Conservation (phyloP, 2,797 vertebrate species). For the Gymnopithys bicolor region DNA sequence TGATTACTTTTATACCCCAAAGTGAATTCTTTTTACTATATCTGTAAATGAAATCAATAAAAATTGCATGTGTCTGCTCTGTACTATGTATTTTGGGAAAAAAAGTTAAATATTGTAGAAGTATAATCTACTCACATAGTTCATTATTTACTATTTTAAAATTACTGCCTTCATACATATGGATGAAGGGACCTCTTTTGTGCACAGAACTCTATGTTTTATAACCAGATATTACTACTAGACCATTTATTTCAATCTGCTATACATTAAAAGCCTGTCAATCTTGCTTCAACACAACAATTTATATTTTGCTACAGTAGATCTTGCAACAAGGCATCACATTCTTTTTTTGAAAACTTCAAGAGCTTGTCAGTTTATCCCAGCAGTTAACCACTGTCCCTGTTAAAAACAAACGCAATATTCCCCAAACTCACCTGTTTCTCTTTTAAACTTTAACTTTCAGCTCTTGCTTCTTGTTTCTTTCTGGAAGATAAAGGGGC, state of each 20-base stretch:
- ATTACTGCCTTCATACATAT: background rate
- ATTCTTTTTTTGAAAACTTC: background rate
- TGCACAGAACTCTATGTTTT: background rate
- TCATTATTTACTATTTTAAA: conserved; percentile 4
- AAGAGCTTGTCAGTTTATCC: background rate
- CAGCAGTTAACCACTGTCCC: background rate
- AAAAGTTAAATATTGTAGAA: background rate
- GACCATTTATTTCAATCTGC: background rate
- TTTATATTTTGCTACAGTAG: background rate
- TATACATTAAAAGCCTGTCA: background rate
- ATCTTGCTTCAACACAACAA: background rate
- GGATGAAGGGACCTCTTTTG: background rate
- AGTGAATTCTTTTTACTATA: background rate
- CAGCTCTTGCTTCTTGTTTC: background rate
- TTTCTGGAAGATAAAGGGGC: background rate
- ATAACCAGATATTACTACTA: background rate
- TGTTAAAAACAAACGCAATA: background rate
- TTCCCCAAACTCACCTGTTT: background rate
- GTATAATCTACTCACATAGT: background rate
- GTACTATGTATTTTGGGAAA: background rate
- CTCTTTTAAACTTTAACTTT: background rate
- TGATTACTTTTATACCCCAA: background rate
- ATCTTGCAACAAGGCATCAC: background rate
- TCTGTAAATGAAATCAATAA: background rate
- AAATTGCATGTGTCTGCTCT: background rate